Evolutionary conservation across 2,888 invertebrate genomes (phyloP).

Genomic region (Cactoblastis cactorum): DNA sequence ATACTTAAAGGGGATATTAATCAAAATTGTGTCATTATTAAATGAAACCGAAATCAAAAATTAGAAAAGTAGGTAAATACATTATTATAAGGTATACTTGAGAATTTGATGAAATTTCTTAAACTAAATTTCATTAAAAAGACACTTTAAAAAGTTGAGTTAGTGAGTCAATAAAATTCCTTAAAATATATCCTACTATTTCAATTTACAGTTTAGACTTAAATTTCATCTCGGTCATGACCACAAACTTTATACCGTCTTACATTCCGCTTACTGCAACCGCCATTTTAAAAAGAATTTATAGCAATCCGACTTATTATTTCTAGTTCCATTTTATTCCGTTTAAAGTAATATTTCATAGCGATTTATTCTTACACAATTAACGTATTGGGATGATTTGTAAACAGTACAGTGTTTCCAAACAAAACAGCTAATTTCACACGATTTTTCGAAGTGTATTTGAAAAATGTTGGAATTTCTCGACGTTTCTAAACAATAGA

Average conservation of each 20-base stretch:
- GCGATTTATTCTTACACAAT: not conserved
- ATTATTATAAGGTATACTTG: no score
- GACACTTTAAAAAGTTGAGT: no score
- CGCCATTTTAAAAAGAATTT: not conserved
- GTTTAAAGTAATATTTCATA: not conserved
- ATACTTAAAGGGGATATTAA: no score
- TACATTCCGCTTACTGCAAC: not conserved
- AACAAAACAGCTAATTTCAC: constrained; percentile 5
- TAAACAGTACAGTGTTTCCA: constrained; percentile 2
- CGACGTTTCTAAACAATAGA: not conserved
- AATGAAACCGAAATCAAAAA: no score
- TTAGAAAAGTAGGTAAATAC: no score
- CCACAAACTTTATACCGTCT: not conserved
- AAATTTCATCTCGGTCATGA: not conserved
- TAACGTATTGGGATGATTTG: not conserved
- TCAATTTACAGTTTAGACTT: not conserved
- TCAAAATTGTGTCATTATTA: no score
- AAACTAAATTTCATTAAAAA: no score
- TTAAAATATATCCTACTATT: no score
- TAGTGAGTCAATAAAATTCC: not conserved
- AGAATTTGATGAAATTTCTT: no score
- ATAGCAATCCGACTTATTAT: not conserved
- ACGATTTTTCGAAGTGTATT: not conserved
- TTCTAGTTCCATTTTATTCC: not conserved
- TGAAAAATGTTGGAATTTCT: not conserved